Evolutionary conservation across 2,113 vertebrate genomes (phyloP), one percentile per base, ranked within the genome.

Genomic region (Otolemur garnettii): DNA sequence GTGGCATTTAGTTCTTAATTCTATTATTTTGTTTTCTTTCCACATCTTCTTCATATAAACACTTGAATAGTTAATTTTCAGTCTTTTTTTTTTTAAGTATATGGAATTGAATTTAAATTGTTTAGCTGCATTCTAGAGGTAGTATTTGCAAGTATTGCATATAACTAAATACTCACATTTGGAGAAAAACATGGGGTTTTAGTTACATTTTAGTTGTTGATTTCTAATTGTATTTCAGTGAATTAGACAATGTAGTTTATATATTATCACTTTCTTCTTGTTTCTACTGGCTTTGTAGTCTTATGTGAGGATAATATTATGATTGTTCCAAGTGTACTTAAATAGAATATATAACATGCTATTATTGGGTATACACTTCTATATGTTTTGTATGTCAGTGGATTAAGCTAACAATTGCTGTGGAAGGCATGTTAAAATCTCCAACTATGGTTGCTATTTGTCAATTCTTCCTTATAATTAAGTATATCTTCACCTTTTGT

Each of bases 151-250:
- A 89, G 75, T 57, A 75, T 11, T 57, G 28, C 5, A 68, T 68
- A 68, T 50, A 77, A 69, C 13, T 77, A 84, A 78, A 90, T 60
- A 60, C 17, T 33, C 62, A 50, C 45, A 64, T 83, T 72, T 90
- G 71, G 59, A 26, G 59, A 66, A 89, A 66, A 82, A 59, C 83
- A 45, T 90, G 45, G n/a, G 38, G 12, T 57, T 59, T 83, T 55
- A 84, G 57, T 75, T 92, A 84, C 68, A 90, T 83, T 94, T 84
- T 94, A 68, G 85, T 55, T 45, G 55, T 24, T 77, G n/a, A 77
- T 57, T 93, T 87, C 64, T 87, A 93, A 71, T 62, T 81, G 62
- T 42, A 64, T 74, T 89, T 26, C 78, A 45, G 7, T 88, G 28
- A 55, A 55, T 55, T 55, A 55, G 59, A 89, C 68, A 75, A 82